Percentiles rank a stretch among this genome's conserved stretches.
phyloP scores from a whole-genome alignment of 2,797 vertebrate species.

The Sebastes itinus region DNA sequence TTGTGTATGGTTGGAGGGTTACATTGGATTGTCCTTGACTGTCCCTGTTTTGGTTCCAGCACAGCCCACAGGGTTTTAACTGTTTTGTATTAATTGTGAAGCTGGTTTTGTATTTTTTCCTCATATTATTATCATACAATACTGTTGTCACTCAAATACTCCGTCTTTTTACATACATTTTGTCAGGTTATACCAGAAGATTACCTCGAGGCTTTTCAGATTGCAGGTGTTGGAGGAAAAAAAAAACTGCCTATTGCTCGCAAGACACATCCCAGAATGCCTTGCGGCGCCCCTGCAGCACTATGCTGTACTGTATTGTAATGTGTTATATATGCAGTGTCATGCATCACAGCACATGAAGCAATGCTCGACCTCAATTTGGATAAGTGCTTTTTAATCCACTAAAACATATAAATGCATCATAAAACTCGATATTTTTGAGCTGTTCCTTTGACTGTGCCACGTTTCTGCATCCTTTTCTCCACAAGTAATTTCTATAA shows the following conservation, averaged over 20 bases:
- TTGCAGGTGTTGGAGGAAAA: conserved; percentile 33
- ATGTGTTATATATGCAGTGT: conserved; percentile 42
- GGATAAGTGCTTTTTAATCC: conserved; percentile 68
- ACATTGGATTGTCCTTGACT: conserved; percentile 44
- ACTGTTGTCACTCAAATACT: neutral
- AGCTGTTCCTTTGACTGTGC: neutral
- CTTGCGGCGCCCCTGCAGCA: conserved; percentile 38
- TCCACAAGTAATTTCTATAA: neutral
- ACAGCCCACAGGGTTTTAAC: conserved; percentile 11
- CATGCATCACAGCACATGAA: conserved; percentile 49
- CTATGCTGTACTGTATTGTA: conserved; percentile 7
- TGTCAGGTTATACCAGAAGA: conserved; percentile 12
- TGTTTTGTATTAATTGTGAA: neutral
- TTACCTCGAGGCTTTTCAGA: conserved; percentile 30
- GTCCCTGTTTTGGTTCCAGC: conserved; percentile 15
- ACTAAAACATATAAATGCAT: conserved; percentile 41
- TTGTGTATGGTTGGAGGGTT: conserved; percentile 18
- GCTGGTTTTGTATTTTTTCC: conserved; percentile 1
- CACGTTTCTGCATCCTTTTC: neutral
- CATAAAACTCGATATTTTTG: conserved; percentile 10
- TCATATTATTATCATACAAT: neutral
- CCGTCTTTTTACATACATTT: neutral
- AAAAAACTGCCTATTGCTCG: conserved; percentile 19
- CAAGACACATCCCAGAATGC: conserved; percentile 54
- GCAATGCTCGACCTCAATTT: conserved; percentile 57